Evolutionary conservation across 2,888 invertebrate species (phyloP).

Genomic region (Lasioglossum figueresi): DNA sequence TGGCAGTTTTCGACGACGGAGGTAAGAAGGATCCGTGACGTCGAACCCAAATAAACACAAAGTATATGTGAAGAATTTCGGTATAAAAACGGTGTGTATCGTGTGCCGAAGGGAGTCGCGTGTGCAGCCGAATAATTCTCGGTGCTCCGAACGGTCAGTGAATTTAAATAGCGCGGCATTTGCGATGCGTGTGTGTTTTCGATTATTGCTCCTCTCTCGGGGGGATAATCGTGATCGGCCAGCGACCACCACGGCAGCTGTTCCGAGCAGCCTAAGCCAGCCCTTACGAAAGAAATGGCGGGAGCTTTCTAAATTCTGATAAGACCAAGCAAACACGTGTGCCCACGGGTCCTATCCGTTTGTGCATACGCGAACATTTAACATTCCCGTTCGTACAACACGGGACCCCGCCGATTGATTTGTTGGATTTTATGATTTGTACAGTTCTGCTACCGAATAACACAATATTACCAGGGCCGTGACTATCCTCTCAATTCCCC

Average conservation of each 20-base stretch:
- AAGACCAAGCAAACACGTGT: constrained; percentile 39
- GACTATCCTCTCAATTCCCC: constrained; percentile 49
- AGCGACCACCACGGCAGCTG: constrained; percentile 77
- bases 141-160: constrained; percentile 72
- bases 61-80: constrained; percentile 74
- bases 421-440: constrained; percentile 68
- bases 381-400: constrained; percentile 22
- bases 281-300: constrained; percentile 74
- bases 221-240: constrained; percentile 71
- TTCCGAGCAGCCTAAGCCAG: constrained; percentile 68
- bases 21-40: constrained; percentile 80
- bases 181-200: constrained; percentile 66
- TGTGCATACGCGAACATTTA: constrained; percentile 12
- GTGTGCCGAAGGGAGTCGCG: constrained; percentile 62
- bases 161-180: constrained; percentile 78
- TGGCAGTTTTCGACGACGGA: constrained; percentile 80
- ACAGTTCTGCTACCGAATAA: constrained; percentile 72
- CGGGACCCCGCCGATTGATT: constrained; percentile 52
- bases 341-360: constrained; percentile 7
- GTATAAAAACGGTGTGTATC: constrained; percentile 61
- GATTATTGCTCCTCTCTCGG: constrained; percentile 68
- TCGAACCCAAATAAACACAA: constrained; percentile 78
- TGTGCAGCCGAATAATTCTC: constrained; percentile 64
- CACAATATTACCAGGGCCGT: constrained; percentile 74
- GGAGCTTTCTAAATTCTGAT: constrained; percentile 66